Percentiles rank a stretch among this genome's conserved stretches.
Conservation (phyloP, 2,113 vertebrate genomes). For the Elephantulus edwardii region DNA sequence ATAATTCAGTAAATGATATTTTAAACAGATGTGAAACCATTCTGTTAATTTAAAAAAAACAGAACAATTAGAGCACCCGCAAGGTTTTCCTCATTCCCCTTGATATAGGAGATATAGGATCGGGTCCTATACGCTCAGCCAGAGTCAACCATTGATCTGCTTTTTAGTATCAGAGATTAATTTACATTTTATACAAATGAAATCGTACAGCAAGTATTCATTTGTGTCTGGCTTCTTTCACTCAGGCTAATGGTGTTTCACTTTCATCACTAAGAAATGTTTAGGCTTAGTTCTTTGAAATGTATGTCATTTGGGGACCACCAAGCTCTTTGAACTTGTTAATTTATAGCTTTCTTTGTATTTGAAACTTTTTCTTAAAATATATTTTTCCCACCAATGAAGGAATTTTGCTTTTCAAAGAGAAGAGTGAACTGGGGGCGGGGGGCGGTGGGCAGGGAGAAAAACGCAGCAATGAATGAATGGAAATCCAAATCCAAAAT, state of each 20-base stretch:
- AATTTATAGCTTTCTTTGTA: not conserved
- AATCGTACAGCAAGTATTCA: not conserved
- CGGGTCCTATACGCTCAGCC: not conserved
- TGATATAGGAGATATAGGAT: too few species aligned
- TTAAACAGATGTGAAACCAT: not conserved
- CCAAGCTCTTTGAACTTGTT: not conserved
- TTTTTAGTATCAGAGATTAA: not conserved
- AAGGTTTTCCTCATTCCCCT: not conserved
- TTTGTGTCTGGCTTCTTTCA: slow-evolving; percentile 32
- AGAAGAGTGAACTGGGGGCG: too few species aligned
- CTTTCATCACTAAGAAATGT: not conserved
- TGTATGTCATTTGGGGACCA: not conserved
- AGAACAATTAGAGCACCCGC: not conserved
- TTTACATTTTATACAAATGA: slow-evolving; percentile 11
- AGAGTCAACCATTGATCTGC: not conserved
- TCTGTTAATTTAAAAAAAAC: slow-evolving; percentile 34
- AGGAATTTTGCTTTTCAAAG: too few species aligned
- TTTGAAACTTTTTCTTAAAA: not conserved
- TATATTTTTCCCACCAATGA: too few species aligned
- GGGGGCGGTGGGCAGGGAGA: too few species aligned
- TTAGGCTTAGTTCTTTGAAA: slow-evolving; percentile 13
- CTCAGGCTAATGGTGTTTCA: not conserved
- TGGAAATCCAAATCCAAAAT: too few species aligned
- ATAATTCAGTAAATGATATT: not conserved
- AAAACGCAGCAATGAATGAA: too few species aligned